Evolutionary conservation across 2,113 vertebrate genomes (phyloP).

Genomic region (Emydocephalus ijimae): DNA sequence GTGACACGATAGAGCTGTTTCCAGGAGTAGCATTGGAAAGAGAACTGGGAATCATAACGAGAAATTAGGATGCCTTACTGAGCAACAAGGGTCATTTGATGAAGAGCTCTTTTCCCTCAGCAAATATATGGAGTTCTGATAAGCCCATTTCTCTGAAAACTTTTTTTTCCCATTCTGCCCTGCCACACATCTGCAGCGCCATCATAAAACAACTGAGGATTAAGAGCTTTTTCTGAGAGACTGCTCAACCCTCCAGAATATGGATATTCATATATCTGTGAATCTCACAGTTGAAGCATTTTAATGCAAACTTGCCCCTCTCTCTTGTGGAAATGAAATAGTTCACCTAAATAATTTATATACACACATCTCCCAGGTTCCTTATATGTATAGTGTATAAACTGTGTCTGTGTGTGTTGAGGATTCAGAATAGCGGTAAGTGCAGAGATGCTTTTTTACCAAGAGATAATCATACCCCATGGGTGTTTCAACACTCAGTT

Average conservation of each 20-base stretch:
- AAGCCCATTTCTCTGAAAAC: conserved; percentile 71
- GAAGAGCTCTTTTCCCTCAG: conserved; percentile 70
- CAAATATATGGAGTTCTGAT: conserved; percentile 73
- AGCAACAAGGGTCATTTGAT: conserved; percentile 66
- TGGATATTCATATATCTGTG: conserved; percentile 75
- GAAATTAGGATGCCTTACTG: conserved; percentile 68
- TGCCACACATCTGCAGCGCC: conserved; percentile 71
- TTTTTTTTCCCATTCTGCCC: conserved; percentile 54
- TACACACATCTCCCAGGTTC: conserved; percentile 54
- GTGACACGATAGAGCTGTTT: conserved; percentile 52
- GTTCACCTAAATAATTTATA: conserved; percentile 77
- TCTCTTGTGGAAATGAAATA: conserved; percentile 70
- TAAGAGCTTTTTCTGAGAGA: conserved; percentile 72
- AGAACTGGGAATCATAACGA: conserved; percentile 67
- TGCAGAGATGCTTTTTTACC: conserved; percentile 70
- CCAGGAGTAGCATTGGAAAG: background rate
- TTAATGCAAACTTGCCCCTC: conserved; percentile 72
- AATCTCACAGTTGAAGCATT: conserved; percentile 77
- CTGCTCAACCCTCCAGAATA: conserved; percentile 72
- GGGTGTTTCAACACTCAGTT: conserved; percentile 70
- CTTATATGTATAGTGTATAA: conserved; percentile 6
- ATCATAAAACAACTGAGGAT: conserved; percentile 73
- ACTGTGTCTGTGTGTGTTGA: conserved; percentile 5
- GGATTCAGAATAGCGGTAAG: conserved; percentile 75
- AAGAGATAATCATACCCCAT: conserved; percentile 80